Base-by-base conservation (phyloP, 2,797 vertebrate genomes). In the Argyrosomus regius region DNA sequence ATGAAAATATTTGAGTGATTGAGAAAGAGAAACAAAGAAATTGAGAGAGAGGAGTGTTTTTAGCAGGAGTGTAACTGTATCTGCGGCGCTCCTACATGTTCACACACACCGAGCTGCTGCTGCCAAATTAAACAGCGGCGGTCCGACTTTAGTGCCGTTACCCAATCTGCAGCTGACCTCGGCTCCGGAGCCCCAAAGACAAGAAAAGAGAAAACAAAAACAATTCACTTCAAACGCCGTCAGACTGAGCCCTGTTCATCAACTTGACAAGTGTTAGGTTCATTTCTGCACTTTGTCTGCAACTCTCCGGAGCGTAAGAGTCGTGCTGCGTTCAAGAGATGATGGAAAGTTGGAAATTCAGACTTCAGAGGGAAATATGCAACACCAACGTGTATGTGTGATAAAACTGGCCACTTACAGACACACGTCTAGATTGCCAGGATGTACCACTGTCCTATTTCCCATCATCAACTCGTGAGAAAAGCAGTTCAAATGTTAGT, bases 121-220 rank as follows among this genome's bases (percentile, higher is more conserved):
- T 78, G 81, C 83, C 83, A 86, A 85, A 53, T 81, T 17, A 82
- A 86, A 88, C 88, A 89, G 64, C 24, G 12, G 77, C 76, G 11
- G 74, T 31, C 76, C 81, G 68, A 39, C 72, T 66, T 77, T 5
- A 54, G 82, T 69, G 3, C 66, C 31, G 72, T 79, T 52, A 84
- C 67, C 54, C 82, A 74, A 76, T 69, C 84, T 64, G 83, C 59
- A 26, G 75, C 63, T 26, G 73, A 77, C 54, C 45, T 80, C 28
- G 31, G 31, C 77, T 49, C 49, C 66, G 17, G 43, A 56, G 72
- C 45, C 78, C 39, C 1, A 56, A 49, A 65, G 50, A 69, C n/a
- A 35, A 45, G 49, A 20, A 26, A 22, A 56, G 54, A 45, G 56
- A 60, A 54, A 75, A 72, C 31, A 60, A 67, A 45, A 75, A 57